These are phyloP conservation scores for Drosophila tropicalis DNA, from an alignment of 1,140 invertebrate genomes.

Conservation along the genomic window DNA sequence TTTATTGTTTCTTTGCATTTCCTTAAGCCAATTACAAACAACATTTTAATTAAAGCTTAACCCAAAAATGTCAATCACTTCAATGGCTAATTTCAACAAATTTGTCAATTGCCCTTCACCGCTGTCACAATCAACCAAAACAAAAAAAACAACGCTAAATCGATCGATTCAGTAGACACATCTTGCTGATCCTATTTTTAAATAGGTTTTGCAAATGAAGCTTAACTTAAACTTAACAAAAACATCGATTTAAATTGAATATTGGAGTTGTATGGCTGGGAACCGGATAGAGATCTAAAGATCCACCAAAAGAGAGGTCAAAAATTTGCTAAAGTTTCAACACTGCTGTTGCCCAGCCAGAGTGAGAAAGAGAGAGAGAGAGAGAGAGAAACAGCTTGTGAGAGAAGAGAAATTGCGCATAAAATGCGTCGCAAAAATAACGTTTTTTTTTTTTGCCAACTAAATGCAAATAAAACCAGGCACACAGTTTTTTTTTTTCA, in stretches of 20 bases:
- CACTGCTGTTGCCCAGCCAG: not conserved
- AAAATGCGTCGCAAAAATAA: conserved; percentile 76
- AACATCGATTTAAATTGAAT: too few species aligned
- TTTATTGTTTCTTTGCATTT: conserved; percentile 24
- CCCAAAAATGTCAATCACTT: conserved; percentile 46
- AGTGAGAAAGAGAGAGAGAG: conserved; percentile 16
- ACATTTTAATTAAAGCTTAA: conserved; percentile 45
- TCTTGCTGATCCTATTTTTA: not conserved
- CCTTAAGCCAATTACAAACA: conserved; percentile 47
- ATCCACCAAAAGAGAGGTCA: not conserved
- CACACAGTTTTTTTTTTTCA: conserved; percentile 22
- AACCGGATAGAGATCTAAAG: not conserved
- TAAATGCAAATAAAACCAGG: conserved; percentile 57
- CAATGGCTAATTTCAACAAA: conserved; percentile 41
- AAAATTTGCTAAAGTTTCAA: not conserved
- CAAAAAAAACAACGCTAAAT: not conserved
- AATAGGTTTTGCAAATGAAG: not conserved
- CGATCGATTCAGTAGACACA: not conserved
- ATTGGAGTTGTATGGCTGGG: too few species aligned
- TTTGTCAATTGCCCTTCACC: conserved; percentile 50
- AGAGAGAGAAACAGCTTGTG: conserved; percentile 33
- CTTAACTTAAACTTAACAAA: too few species aligned
- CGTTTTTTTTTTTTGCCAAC: conserved; percentile 33
- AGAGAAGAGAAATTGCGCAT: conserved; percentile 36
- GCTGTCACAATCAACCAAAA: too few species aligned